A percentile compares a stretch with the other conserved stretches of the same genome.
phyloP scores from a whole-genome alignment of 2,888 invertebrate species.

The Cheilosia variabilis region DNA sequence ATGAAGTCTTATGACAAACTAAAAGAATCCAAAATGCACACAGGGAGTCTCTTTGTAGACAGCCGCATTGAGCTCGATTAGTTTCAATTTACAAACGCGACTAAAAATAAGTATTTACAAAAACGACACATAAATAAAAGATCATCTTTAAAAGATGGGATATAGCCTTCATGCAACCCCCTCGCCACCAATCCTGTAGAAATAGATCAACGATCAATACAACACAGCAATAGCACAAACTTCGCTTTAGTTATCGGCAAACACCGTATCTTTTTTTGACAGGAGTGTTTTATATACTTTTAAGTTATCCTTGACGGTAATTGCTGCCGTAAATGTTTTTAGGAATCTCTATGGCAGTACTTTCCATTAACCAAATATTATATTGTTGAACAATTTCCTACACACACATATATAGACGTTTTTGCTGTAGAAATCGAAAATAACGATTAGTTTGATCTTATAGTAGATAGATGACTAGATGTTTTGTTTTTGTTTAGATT shows the following conservation, averaged over 20 bases:
- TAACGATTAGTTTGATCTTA: background rate
- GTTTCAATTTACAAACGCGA: constrained; percentile 13
- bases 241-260: constrained; percentile 13
- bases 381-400: constrained; percentile 15
- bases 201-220: background rate
- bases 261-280: background rate
- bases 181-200: constrained; percentile 31
- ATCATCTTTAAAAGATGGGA: constrained; percentile 33
- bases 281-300: background rate
- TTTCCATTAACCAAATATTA: constrained; percentile 15
- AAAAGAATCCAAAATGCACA: constrained; percentile 89
- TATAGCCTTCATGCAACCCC: background rate
- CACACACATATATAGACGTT: background rate
- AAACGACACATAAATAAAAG: constrained; percentile 38
- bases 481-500: constrained; percentile 34
- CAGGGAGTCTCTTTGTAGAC: constrained; percentile 80
- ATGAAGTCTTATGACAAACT: constrained; percentile 89
- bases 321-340: background rate
- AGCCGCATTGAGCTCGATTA: constrained; percentile 83
- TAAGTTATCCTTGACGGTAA: background rate
- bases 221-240: constrained; percentile 46
- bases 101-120: constrained; percentile 10
- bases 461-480: constrained; percentile 8
- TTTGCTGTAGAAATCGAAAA: constrained; percentile 1
- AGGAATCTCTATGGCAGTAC: background rate